Evolutionary conservation across 1,140 invertebrate genomes (phyloP), one percentile per base, ranked within the genome.

Genomic region (Melitaea cinxia): DNA sequence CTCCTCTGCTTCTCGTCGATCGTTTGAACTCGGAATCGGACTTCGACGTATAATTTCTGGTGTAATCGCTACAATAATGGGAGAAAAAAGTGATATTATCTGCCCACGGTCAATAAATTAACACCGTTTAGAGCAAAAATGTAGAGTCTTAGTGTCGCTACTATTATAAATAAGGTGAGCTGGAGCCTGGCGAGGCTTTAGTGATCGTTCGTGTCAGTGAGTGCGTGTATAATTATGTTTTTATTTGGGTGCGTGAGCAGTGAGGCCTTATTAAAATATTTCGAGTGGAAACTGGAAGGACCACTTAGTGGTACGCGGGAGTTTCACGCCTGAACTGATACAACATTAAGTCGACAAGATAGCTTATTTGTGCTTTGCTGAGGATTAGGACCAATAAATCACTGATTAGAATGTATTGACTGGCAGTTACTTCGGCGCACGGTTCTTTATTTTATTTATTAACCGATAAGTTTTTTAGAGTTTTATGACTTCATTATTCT

Each of bases 371-470:
- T 91, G 88, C 84, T 88, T 80, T 82, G 86, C 81, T 75, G 79
- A 79, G 85, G 88, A 91, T 91, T 91, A 91, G 83, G 80, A 80
- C 77, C 80, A 86, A 89, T 91, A 91, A 89, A 91, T 91, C 86
- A 89, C 82, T 91, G 88, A 89, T 91, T 91, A 91, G 83, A 91
- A 87, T 91, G 84, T 89, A 88, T 89, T 91, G 86, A 91, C 86
- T 88, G 83, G 82, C 80, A 76, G 82, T 88, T 80, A 84, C 76
- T 86, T 73, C 71, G 85, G 74, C 75, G 72, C 77, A 75, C 74
- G 73, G 65, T 74, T 78, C 79, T 76, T 75, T 66, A 39, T 80
- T 67, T 85, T 87, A 82, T 88, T 85, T 88, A 88, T 81, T 70
- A 68, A 73, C 72, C 76, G 75, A 73, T 81, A 80, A 77, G 72